phyloP scores from a whole-genome alignment of 2,888 invertebrate genomes.

The Acholoe squamosa region DNA sequence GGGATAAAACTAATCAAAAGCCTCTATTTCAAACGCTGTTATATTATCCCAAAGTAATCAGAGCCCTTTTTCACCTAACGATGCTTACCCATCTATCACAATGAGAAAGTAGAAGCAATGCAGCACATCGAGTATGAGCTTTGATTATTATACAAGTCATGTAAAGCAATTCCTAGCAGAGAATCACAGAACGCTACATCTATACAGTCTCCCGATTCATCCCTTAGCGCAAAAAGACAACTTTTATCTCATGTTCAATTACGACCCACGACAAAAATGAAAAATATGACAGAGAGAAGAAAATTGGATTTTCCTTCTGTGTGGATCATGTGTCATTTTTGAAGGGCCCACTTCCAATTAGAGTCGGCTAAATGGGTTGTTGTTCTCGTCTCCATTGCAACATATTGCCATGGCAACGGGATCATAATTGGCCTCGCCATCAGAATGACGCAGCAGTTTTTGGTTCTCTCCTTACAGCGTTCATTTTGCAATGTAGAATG shows the following conservation, averaged over 20 bases:
- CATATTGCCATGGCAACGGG: constrained; percentile 51
- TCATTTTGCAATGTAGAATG: constrained; percentile 25
- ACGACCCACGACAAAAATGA: constrained; percentile 52
- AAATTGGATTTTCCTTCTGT: constrained; percentile 54
- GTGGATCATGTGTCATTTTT: constrained; percentile 50
- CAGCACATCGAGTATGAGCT: background rate
- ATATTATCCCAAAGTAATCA: constrained; percentile 52
- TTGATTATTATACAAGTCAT: constrained; percentile 31
- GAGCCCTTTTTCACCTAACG: background rate
- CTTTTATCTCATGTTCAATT: constrained; percentile 59
- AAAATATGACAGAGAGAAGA: constrained; percentile 60
- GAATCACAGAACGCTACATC: background rate
- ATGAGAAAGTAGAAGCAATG: constrained; percentile 21
- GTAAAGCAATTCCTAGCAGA: constrained; percentile 13
- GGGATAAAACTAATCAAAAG: constrained; percentile 41
- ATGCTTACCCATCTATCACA: background rate
- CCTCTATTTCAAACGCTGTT: constrained; percentile 51
- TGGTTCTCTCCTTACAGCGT: background rate
- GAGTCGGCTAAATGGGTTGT: constrained; percentile 51
- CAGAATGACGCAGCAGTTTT: constrained; percentile 13
- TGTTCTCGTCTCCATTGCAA: constrained; percentile 49
- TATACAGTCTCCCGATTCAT: constrained; percentile 38
- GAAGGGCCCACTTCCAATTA: constrained; percentile 52
- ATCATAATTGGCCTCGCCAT: constrained; percentile 41
- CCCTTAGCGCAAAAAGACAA: constrained; percentile 16